These are phyloP conservation scores for Myanophis thanlyinensis DNA, from an alignment of 2,113 vertebrate species.

Conservation along the genomic window DNA sequence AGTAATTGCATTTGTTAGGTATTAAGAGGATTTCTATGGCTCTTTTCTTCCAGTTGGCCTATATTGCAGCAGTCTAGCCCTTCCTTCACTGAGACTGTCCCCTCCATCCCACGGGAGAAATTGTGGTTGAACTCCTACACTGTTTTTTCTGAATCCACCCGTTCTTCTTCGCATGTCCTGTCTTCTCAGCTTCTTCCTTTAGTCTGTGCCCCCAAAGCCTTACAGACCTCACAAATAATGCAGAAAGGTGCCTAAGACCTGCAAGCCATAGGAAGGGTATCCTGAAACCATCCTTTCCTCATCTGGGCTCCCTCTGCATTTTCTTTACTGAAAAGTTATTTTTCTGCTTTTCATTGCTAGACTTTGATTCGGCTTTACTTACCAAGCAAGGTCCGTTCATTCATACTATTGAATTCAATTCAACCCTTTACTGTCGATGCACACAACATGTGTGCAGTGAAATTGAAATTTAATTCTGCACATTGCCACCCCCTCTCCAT, in stretches of 20 bases:
- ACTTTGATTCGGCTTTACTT: neutral
- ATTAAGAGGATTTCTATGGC: neutral
- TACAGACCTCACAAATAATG: neutral
- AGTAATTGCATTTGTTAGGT: neutral
- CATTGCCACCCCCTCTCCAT: neutral
- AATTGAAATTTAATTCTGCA: neutral
- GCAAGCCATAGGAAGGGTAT: neutral
- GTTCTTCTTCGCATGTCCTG: neutral
- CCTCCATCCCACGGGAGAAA: neutral
- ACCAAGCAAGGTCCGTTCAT: neutral
- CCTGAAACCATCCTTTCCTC: neutral
- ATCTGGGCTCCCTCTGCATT: neutral
- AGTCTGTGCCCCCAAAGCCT: neutral
- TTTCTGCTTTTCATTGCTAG: neutral
- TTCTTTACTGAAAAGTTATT: neutral
- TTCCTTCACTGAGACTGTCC: neutral
- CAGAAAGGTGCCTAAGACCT: neutral
- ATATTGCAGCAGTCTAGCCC: too few relatives aligned
- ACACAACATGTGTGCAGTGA: too few relatives aligned
- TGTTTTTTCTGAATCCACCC: neutral
- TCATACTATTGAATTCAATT: too few relatives aligned
- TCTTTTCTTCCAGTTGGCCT: too few relatives aligned
- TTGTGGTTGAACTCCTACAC: neutral
- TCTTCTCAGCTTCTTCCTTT: too few relatives aligned
- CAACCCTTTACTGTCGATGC: too few relatives aligned